Conservation (phyloP, 2,888 invertebrate genomes). For the Caenorhabditis sp. region DNA sequence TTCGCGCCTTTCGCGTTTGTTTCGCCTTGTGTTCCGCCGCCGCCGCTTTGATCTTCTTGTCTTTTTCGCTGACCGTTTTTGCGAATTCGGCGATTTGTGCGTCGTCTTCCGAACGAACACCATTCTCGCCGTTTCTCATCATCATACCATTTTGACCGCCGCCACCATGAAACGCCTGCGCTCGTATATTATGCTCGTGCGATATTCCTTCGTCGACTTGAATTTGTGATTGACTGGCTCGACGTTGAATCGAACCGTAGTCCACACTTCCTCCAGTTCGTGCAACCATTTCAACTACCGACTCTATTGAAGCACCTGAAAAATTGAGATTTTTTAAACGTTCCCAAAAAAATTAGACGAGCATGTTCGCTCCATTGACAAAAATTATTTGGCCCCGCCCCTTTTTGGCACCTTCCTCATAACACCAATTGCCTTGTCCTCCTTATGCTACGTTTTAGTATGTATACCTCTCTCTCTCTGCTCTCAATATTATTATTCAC, state of each 20-base stretch:
- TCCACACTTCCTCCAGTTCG: conserved; percentile 19
- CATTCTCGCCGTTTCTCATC: conserved; percentile 5
- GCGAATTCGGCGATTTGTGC: conserved; percentile 38
- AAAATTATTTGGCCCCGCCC: no score
- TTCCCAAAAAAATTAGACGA: no score
- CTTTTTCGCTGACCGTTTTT: conserved; percentile 33
- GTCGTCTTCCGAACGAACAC: conserved; percentile 12
- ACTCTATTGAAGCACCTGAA: conserved; percentile 25
- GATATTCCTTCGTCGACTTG: conserved; percentile 19
- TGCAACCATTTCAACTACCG: conserved; percentile 34
- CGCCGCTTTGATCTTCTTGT: conserved; percentile 41
- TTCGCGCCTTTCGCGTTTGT: conserved; percentile 18
- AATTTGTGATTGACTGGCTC: conserved; percentile 16
- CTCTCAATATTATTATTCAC: no score
- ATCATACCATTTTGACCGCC: background rate
- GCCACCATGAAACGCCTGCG: conserved; percentile 40
- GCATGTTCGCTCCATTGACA: conserved; percentile 5
- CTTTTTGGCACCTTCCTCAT: no score
- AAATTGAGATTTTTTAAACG: background rate
- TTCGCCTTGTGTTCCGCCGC: conserved; percentile 36
- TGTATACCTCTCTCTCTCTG: no score
- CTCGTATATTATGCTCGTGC: conserved; percentile 40
- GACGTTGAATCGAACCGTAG: conserved; percentile 14
- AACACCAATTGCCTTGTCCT: no score
- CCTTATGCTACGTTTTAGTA: no score